Evolutionary conservation across 2,888 invertebrate species (phyloP).

Genomic region (Chymomyza fuscimana): DNA sequence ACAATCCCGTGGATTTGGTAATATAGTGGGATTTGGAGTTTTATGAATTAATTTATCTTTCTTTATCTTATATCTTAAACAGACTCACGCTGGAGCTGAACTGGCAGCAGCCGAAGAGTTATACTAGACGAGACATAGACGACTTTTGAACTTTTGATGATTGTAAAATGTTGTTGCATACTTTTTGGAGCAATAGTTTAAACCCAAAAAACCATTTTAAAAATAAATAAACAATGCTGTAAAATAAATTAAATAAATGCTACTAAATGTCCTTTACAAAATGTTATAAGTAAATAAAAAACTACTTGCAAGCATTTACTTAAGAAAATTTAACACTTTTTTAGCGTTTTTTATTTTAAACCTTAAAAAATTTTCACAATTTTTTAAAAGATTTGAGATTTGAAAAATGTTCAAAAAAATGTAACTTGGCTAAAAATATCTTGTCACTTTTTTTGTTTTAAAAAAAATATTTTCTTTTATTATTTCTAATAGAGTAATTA

Average conservation of each 20-base stretch:
- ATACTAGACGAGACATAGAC: constrained; percentile 8
- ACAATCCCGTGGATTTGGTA: constrained; percentile 50
- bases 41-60: neutral
- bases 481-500: too few species aligned
- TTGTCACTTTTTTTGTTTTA: too few species aligned
- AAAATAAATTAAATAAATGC: neutral
- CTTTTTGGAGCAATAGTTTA: constrained; percentile 14
- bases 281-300: neutral
- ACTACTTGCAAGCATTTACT: constrained; percentile 35
- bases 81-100: constrained; percentile 16
- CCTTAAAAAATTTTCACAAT: too few species aligned
- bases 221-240: constrained; percentile 12
- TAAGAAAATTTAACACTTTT: constrained; percentile 28
- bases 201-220: constrained; percentile 3
- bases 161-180: constrained; percentile 5
- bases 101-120: constrained; percentile 4
- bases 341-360: neutral
- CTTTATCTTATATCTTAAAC: neutral
- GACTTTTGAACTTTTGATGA: neutral
- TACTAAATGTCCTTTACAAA: neutral
- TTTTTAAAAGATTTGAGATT: too few species aligned
- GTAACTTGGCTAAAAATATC: too few species aligned
- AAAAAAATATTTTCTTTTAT: too few species aligned
- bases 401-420: too few species aligned
- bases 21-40: neutral